Evolutionary conservation across 2,888 invertebrate species (phyloP), one percentile per base, ranked within the genome.

Genomic region (Branchipolynoe longqiensis): DNA sequence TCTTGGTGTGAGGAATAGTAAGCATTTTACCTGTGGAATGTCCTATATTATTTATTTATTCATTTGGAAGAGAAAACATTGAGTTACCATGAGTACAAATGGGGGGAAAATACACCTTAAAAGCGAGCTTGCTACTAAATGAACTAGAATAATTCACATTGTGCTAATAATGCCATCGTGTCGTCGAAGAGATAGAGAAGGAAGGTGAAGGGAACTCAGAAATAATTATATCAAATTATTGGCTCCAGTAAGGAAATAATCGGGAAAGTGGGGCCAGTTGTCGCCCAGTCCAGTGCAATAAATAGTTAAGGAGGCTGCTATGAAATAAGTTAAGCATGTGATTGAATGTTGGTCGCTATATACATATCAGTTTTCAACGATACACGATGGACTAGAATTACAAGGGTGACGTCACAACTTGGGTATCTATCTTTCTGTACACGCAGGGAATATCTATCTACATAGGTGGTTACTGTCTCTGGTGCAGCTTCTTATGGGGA

Each of bases 361-460:
- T 78, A 78, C 78, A 78, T 48, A 78, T 54, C 8, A 73, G 14
- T 54, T 28, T 78, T 25, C 41, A 78, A 78, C 54, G 36, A 78
- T 40, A 78, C 25, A 48, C 48, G 48, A 78, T 48, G 78, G 78
- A 78, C 78, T 78, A 78, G 78, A 78, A 78, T 41, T 48, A 78
- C 78, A 54, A 48, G 78, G 78, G 48, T 48, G 78, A 78, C 78
- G 48, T 78, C 78, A 78, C 78, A 78, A 12, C 8, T 18, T 36
- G 22, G 38, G 33, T 69, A 69, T 64, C 8, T 64, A 59, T 58
- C 8, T 64, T n/a, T 58, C n/a, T 69, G 36, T 69, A 69, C 69
- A 69, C 36, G 38, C 18, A 69, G 12, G n/a, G 12, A 58, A 58
- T 58, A 48, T 48, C 18, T 48, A 8, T 48, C 8, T 12, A 48